Evolutionary conservation across 1,140 invertebrate genomes (phyloP).

Genomic region (Lamellibrachia luymesi): DNA sequence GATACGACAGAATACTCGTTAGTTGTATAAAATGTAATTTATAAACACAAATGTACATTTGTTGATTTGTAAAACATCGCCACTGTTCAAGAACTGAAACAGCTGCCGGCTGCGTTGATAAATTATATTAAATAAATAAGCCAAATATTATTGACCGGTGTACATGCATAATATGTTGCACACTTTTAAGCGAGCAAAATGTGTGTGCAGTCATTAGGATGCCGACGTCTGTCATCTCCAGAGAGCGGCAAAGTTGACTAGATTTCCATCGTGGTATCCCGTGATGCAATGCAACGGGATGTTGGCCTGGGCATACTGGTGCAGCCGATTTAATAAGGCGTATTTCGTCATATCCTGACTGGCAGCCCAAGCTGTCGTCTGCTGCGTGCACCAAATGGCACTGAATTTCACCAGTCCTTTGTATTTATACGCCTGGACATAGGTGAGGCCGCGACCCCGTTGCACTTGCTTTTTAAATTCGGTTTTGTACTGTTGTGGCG

Average conservation of each 20-base stretch:
- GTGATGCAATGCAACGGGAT: constrained; percentile 25
- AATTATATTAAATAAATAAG: not conserved
- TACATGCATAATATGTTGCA: not conserved
- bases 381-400: constrained; percentile 25
- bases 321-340: constrained; percentile 23
- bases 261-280: constrained; percentile 17
- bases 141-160: not conserved
- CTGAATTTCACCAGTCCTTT: constrained; percentile 23
- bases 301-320: constrained; percentile 19
- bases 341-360: constrained; percentile 29
- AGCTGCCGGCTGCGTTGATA: not conserved
- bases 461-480: constrained; percentile 22
- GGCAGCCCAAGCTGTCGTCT: constrained; percentile 22
- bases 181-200: not conserved
- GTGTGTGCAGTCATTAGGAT: not conserved
- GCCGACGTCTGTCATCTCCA: constrained; percentile 18
- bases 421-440: constrained; percentile 27
- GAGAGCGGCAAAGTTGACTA: constrained; percentile 25
- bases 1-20: not conserved
- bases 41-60: not conserved
- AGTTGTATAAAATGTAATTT: not conserved
- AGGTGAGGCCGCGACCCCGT: constrained; percentile 21
- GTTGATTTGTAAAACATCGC: not conserved
- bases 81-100: not conserved
- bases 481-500: constrained; percentile 16